Conservation (phyloP, 2,797 vertebrate species). For the Tragelaphus oryx region DNA sequence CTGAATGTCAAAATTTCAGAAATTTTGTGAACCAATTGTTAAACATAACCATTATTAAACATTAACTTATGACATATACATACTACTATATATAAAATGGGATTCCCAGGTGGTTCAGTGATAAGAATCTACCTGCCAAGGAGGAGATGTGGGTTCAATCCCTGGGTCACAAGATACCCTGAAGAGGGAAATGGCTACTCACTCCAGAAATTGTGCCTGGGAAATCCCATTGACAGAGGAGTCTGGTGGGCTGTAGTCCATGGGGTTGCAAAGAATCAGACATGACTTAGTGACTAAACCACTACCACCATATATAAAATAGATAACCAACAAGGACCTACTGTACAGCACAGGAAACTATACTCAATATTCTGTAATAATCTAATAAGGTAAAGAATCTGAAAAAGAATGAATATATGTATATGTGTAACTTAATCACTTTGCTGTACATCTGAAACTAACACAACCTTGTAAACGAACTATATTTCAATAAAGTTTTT, state of each 20-base stretch:
- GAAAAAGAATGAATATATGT: background rate
- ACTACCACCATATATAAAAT: background rate
- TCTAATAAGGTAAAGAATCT: background rate
- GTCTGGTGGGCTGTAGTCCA: background rate
- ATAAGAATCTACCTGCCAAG: background rate
- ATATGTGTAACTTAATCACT: background rate
- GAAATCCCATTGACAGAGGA: background rate
- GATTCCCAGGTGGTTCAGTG: background rate
- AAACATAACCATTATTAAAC: slow-evolving; percentile 12
- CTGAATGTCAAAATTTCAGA: background rate
- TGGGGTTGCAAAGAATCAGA: background rate
- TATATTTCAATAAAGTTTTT: background rate
- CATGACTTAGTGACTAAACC: background rate
- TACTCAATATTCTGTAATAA: background rate
- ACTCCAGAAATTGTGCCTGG: background rate
- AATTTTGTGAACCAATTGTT: background rate
- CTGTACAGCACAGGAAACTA: background rate
- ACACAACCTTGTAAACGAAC: background rate
- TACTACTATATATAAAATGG: background rate
- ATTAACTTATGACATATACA: background rate
- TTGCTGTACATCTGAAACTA: background rate
- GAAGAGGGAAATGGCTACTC: background rate
- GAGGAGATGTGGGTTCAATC: background rate
- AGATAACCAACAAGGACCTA: background rate
- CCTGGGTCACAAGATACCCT: background rate